Percentiles rank a stretch among this genome's conserved stretches.
These are phyloP conservation scores for Piprites chloris DNA, from an alignment of 2,113 vertebrate genomes.

Conservation along the genomic window DNA sequence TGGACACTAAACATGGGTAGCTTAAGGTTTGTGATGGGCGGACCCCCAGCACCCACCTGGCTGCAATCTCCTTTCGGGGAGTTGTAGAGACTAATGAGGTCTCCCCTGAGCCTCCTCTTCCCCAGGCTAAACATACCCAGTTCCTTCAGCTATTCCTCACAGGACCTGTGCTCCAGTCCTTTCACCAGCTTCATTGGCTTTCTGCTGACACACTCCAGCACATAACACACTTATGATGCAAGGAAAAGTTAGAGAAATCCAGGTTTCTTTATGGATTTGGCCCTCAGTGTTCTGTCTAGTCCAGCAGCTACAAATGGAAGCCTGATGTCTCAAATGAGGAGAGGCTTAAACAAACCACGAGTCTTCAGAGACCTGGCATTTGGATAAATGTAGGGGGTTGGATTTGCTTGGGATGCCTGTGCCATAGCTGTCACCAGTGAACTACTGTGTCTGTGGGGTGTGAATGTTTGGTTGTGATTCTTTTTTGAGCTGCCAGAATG, in stretches of 20 bases:
- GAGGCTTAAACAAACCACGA: neutral
- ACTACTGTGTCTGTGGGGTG: neutral
- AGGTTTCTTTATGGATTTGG: neutral
- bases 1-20: neutral
- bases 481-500: neutral
- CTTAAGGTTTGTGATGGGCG: neutral
- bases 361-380: neutral
- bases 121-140: neutral
- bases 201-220: neutral
- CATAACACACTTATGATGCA: neutral
- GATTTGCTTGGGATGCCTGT: neutral
- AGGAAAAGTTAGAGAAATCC: neutral
- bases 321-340: neutral
- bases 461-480: rapidly evolving
- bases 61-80: neutral
- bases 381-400: neutral
- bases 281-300: neutral
- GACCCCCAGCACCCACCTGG: too few species aligned
- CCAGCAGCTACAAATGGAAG: neutral
- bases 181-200: neutral
- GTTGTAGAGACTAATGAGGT: rapidly evolving
- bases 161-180: neutral
- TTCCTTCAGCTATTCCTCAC: neutral
- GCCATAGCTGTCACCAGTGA: neutral
- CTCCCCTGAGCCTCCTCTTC: neutral